Evolutionary conservation across 2,888 invertebrate species (phyloP).

Genomic region (Ectobius pallidus): DNA sequence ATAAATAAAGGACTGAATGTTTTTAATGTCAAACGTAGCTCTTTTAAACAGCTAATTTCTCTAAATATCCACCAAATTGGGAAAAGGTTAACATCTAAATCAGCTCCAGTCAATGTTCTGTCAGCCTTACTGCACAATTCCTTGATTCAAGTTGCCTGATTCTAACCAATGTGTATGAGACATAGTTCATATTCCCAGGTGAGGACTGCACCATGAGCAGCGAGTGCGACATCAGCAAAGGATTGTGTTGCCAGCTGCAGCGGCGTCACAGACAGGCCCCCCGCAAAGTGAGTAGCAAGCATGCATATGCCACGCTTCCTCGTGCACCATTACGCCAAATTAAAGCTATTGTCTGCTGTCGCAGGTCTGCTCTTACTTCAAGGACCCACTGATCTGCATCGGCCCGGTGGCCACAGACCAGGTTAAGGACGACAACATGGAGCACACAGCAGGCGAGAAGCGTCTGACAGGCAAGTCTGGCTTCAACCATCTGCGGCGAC

Average conservation of each 20-base stretch:
- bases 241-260: conserved; percentile 86
- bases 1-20: no score
- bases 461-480: conserved; percentile 65
- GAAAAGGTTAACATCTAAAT: no score
- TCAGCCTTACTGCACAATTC: no score
- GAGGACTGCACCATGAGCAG: conserved; percentile 82
- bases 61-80: no score
- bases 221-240: conserved; percentile 84
- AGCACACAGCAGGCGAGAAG: conserved; percentile 83
- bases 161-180: background rate
- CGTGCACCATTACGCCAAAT: no score
- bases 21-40: no score
- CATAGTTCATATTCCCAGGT: conserved; percentile 56
- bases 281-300: conserved; percentile 73
- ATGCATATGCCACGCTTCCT: no score
- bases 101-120: no score
- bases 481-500: conserved; percentile 46
- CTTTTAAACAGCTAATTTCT: no score
- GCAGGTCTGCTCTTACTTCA: conserved; percentile 90
- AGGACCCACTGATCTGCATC: conserved; percentile 85
- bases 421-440: conserved; percentile 68
- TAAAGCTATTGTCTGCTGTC: no score
- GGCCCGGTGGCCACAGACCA: conserved; percentile 83
- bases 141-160: no score
- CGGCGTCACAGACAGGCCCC: conserved; percentile 84